These are phyloP conservation scores for Pilophorus perplexus DNA, from an alignment of 2,888 invertebrate genomes.

Conservation along the genomic window DNA sequence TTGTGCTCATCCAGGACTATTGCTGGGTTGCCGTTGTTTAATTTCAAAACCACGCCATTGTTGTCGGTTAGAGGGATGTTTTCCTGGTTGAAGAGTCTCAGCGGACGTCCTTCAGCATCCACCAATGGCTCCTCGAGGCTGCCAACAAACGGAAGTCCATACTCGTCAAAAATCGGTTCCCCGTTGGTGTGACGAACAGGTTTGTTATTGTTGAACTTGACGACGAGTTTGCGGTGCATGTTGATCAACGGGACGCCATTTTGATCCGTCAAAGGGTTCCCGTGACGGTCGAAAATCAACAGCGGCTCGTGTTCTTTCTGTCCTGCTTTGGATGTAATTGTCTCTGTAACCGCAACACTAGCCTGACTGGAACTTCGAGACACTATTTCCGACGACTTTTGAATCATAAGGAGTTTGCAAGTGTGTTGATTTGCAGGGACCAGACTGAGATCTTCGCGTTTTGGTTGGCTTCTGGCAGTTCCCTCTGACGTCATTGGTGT, in stretches of 20 bases:
- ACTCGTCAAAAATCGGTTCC: constrained; percentile 20
- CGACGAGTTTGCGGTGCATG: constrained; percentile 11
- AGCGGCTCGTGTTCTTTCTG: not conserved
- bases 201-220: constrained; percentile 24
- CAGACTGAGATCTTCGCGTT: no score
- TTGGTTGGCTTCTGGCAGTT: no score
- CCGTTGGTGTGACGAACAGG: constrained; percentile 13
- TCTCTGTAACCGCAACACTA: no score
- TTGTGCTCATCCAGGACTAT: constrained; percentile 15
- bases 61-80: constrained; percentile 18
- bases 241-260: constrained; percentile 16
- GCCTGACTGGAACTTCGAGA: no score
- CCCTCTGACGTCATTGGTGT: no score
- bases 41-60: constrained; percentile 19
- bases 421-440: no score
- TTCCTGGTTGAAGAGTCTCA: constrained; percentile 14
- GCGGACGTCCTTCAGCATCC: not conserved
- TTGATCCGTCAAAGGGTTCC: constrained; percentile 22
- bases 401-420: not conserved
- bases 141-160: constrained; percentile 14
- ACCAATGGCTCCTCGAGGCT: not conserved
- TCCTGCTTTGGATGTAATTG: not conserved
- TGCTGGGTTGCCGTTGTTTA: constrained; percentile 7
- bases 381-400: no score
- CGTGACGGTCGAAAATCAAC: constrained; percentile 19